These are phyloP conservation scores for Euspilapteryx auroguttella DNA, from an alignment of 2,888 invertebrate species.

Conservation along the genomic window DNA sequence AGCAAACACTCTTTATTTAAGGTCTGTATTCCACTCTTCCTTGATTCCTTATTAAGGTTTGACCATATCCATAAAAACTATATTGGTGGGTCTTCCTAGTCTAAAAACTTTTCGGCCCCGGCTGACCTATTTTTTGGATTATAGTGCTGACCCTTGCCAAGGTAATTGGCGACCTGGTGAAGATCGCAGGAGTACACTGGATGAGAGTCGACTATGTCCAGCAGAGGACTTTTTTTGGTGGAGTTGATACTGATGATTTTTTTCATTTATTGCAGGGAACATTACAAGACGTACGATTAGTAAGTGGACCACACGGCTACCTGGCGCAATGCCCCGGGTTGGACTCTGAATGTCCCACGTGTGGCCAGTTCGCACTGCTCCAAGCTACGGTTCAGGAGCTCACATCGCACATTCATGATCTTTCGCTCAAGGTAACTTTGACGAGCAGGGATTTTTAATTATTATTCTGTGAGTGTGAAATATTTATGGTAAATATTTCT, in stretches of 20 bases:
- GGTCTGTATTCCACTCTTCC: slow-evolving; percentile 61
- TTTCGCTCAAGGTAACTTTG: slow-evolving; percentile 86
- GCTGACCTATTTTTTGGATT: too few species aligned
- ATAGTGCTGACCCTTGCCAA: too few species aligned
- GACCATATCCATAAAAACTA: neutral
- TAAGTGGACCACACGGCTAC: slow-evolving; percentile 84
- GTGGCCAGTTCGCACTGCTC: slow-evolving; percentile 84
- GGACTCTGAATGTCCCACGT: slow-evolving; percentile 87
- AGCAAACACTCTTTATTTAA: slow-evolving; percentile 84
- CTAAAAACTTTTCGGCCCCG: too few species aligned
- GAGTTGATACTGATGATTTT: too few species aligned
- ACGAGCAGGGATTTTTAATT: too few species aligned
- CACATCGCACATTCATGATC: slow-evolving; percentile 77
- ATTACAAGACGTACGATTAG: slow-evolving; percentile 84
- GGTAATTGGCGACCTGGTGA: too few species aligned
- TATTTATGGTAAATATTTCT: too few species aligned
- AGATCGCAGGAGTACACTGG: too few species aligned
- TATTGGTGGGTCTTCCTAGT: neutral
- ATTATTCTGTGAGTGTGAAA: too few species aligned
- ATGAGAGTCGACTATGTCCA: too few species aligned
- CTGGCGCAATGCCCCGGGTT: slow-evolving; percentile 83
- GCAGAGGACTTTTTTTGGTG: too few species aligned
- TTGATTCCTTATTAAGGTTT: neutral
- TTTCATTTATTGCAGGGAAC: slow-evolving; percentile 83
- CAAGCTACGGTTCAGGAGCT: slow-evolving; percentile 82